Evolutionary conservation across 2,113 vertebrate genomes (phyloP), one percentile per base, ranked within the genome.

Genomic region (Chaetodon auriga): DNA sequence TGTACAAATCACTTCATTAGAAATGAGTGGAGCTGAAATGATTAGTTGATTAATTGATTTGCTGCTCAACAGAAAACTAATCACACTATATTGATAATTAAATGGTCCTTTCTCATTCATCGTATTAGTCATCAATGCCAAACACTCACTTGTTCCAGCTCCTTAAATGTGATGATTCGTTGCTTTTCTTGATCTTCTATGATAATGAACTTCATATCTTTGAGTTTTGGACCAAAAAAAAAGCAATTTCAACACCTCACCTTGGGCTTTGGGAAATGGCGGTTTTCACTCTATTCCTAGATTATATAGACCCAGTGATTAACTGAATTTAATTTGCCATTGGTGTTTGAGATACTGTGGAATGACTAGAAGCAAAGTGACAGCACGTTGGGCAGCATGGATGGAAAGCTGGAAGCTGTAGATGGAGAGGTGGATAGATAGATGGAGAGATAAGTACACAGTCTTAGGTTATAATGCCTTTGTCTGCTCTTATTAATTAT

Each of bases 401-500:
- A 70, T 38, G 41, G 16, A 75, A 11, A 4, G 12, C 0, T 19
- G 7, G 57, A 76, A 38, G 15, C 46, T n/a, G 6, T 38, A 13
- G 64, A 49, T 71, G 43, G 48, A 71, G 5, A 57, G 63, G 23
- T 15, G 5, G 25, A 23, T 36, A 2, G 18, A 58, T 11, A 4
- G 57, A 70, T 48, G 68, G 38, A 46, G 41, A 64, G 69, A 75
- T 84, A 45, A 73, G 62, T 23, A 54, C 19, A 68, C 30, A 43
- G 53, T 73, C 63, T 74, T 1, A 58, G 57, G 23, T 81, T 68
- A 62, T 43, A 68, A 78, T n/a, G 53, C 7, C 55, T 68, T 65
- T 75, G 80, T 64, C 60, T 21, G 1, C 5, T 61, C 68, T 63
- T 62, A 55, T 76, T 70, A 11, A 66, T 72, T 73, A 66, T 69